Base-by-base conservation (phyloP, 92 coral and sea anemone genomes). In the Virgularia gustaviana region DNA sequence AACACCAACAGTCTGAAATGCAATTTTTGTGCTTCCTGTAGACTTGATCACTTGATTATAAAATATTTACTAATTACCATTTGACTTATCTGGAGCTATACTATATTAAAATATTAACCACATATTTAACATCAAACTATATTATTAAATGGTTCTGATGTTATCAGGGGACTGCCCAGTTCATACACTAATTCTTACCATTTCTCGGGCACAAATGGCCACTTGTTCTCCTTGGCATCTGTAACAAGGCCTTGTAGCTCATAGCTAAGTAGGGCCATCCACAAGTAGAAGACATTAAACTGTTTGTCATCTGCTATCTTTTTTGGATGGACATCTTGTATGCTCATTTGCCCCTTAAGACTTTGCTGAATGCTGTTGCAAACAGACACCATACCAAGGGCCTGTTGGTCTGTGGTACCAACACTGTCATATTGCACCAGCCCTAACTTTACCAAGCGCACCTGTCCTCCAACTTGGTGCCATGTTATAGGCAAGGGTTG, bases 151-250 rank as follows among this genome's bases (percentile, higher is more conserved):
- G n/a, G n/a, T n/a, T n/a, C n/a, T n/a, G n/a, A n/a, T n/a, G n/a
- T n/a, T n/a, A n/a, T n/a, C n/a, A n/a, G n/a, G n/a, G n/a, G n/a
- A n/a, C n/a, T n/a, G n/a, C n/a, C n/a, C n/a, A 49, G 11, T 22
- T 51, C 12, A 63, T 36, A 4, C 19, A 39, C 2, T 19, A 23
- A 30, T 36, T n/a, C 72, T 71, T 72, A 91, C 97, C 97, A 91
- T 78, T 88, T 89, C 61, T 91, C 97, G 38, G 97, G 97, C 24
- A 91, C 89, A 82, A 91, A 91, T 42, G 97, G 96, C 97, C 97
- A 91, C 18, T 89, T 76, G 65, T 85, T 84, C 19, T 70, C 58
- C 64, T 84, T 82, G 5, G 96, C 97, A 83, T 84, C 88, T 12
- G 28, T 39, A 49, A 91, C 42, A 7, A 86, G 86, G 6, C 61